Evolutionary conservation across 2,797 vertebrate species (phyloP).

Genomic region (Esox lucius): DNA sequence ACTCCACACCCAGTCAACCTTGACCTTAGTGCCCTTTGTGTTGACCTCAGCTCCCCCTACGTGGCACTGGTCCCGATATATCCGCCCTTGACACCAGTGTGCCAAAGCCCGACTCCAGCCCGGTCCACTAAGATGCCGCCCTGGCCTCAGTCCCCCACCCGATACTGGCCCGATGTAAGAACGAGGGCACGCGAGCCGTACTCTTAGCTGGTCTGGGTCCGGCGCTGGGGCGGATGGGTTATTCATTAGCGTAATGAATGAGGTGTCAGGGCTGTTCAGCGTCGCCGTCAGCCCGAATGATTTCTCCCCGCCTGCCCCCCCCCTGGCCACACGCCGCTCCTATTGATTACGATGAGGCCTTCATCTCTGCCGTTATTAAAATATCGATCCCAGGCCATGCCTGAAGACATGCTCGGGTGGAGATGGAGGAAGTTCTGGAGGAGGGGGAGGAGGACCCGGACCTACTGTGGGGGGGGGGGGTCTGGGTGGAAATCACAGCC

Average conservation of each 20-base stretch:
- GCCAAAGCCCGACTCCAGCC: not conserved
- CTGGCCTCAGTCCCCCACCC: not conserved
- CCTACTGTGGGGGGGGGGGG: conserved; percentile 21
- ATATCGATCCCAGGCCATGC: conserved; percentile 68
- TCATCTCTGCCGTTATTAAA: conserved; percentile 73
- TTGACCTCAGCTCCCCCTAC: not conserved
- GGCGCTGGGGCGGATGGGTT: conserved; percentile 63
- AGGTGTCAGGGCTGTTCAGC: conserved; percentile 70
- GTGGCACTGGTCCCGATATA: not conserved
- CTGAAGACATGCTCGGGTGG: conserved; percentile 43
- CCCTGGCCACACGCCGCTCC: conserved; percentile 56
- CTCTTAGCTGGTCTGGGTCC: conserved; percentile 50
- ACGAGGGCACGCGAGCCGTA: conserved; percentile 13
- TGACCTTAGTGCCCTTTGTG: not conserved
- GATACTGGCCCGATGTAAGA: not conserved
- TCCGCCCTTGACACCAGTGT: not conserved
- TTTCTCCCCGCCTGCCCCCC: conserved; percentile 66
- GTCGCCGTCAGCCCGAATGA: conserved; percentile 62
- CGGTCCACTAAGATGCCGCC: not conserved
- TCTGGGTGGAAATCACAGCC: conserved; percentile 13
- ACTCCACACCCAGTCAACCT: not conserved
- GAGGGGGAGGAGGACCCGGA: conserved; percentile 6
- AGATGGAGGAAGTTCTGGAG: conserved; percentile 31
- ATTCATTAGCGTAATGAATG: conserved; percentile 75
- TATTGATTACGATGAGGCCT: conserved; percentile 75